Base-by-base conservation (phyloP, 2,797 vertebrate genomes). In the Zenarchopterus dispar region DNA sequence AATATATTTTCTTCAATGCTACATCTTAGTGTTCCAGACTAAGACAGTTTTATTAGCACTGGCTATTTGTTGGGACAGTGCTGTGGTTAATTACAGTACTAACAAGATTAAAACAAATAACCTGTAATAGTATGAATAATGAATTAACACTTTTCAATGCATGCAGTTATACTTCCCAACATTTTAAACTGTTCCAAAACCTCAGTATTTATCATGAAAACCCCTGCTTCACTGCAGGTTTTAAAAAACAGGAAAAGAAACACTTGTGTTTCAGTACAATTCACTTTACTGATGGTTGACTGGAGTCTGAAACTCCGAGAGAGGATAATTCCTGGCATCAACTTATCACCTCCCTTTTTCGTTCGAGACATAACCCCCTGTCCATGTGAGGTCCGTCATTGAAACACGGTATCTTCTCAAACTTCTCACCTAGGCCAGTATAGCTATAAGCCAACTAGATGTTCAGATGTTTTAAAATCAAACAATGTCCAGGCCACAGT, bases 221-320 rank as follows among this genome's bases (percentile, higher is more conserved):
- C 17, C n/a, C n/a, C 11, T n/a, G 15, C 36, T 42, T n/a, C 52
- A 10, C 46, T 54, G 17, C 31, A 65, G 45, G 9, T 58, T 50
- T 36, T 61, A 53, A 60, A n/a, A 49, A 68, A 15, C 56, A 67
- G 16, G 75, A 26, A 60, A 24, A 45, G 43, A 76, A 62, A 70
- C 67, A 23, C 1, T n/a, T 44, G 44, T 42, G 41, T 62, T 79
- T 73, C 48, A 46, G 36, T 69, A 79, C 79, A 81, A 78, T 85
- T 80, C 71, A 49, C 74, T 84, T 91, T 81, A 88, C 87, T 84
- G 90, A 88, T 50, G 88, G 81, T 79, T 85, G 86, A 88, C 88
- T 89, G 84, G 81, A 91, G 80, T 48, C 61, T 81, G 79, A 70
- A 60, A 84, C 77, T 70, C 57, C 72, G 22, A 83, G 81, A 93